Evolutionary conservation across 2,888 invertebrate species (phyloP), one percentile per base, ranked within the genome.

Genomic region (Pammene fasciana): DNA sequence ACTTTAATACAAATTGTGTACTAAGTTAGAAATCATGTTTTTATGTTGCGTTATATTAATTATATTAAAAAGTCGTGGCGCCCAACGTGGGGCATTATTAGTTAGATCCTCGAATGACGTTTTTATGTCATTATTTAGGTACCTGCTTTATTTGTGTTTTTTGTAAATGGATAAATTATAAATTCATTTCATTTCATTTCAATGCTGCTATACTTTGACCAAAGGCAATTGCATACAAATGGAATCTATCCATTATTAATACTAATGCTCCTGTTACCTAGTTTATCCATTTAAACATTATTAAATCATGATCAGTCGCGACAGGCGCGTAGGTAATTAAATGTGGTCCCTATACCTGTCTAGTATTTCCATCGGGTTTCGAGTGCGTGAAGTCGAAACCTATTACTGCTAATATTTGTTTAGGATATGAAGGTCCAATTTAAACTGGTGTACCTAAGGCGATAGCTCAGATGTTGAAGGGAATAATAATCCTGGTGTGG

Each of bases 211-310:
- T 16, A n/a, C 48, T 10, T 50, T 5, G 18, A 8, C 50, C 18
- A 18, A 50, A 50, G 41, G 38, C 50, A 50, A 26, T 62, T 41
- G 38, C 14, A 61, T 16, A 50, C 16, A 26, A 26, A 52, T 41
- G 36, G 16, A 50, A 62, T 57, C 57, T 8, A 59, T 73, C 70
- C 72, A 84, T 84, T 82, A 83, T 83, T 79, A 79, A 82, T 79
- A 75, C 71, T 72, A 70, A 66, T 74, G 74, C 73, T 71, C 73
- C 70, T 26, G 71, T 75, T 79, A 84, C 83, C 78, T 75, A 75
- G 75, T 79, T 83, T 84, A 86, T 86, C 84, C 86, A 84, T 86
- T 87, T 81, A 79, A 77, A 71, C 78, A 82, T 86, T 84, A 86
- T 85, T 83, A 80, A 88, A 86, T 85, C 86, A 85, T 81, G 82